Conservation (phyloP, 2,797 vertebrate genomes). For the Huso huso region DNA sequence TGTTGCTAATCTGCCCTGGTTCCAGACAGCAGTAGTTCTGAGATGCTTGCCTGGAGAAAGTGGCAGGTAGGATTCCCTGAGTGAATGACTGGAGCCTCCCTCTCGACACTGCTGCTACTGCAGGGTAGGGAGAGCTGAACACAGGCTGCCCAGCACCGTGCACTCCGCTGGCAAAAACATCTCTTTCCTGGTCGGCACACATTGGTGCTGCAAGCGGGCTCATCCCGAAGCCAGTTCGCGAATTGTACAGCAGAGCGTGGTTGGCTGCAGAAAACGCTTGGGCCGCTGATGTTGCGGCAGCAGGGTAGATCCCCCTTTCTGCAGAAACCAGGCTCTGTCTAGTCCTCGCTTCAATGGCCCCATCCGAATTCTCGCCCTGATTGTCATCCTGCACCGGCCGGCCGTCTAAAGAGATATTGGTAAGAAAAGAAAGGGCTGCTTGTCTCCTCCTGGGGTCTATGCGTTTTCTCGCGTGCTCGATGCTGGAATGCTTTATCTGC, state of each 20-base stretch:
- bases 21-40: constrained; percentile 71
- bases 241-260: constrained; percentile 49
- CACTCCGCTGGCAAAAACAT: constrained; percentile 56
- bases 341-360: constrained; percentile 51
- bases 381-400: constrained; percentile 71
- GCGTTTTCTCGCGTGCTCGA: constrained; percentile 69
- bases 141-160: constrained; percentile 49
- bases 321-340: constrained; percentile 54
- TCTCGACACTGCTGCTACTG: constrained; percentile 56
- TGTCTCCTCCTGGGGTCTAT: constrained; percentile 84
- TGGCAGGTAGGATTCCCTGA: constrained; percentile 77
- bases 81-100: constrained; percentile 90
- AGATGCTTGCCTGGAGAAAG: constrained; percentile 65
- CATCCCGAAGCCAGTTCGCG: constrained; percentile 36
- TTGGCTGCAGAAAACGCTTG: constrained; percentile 51
- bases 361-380: constrained; percentile 40
- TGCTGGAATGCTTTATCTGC: constrained; percentile 56
- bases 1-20: constrained; percentile 61
- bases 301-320: constrained; percentile 33
- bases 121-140: constrained; percentile 60
- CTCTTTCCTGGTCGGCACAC: constrained; percentile 40
- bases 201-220: constrained; percentile 31
- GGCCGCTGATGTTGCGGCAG: constrained; percentile 35
- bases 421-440: constrained; percentile 90
- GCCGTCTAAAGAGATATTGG: constrained; percentile 89